Evolutionary conservation across 2,113 vertebrate species (phyloP).

Genomic region (Pedionomus torquatus): DNA sequence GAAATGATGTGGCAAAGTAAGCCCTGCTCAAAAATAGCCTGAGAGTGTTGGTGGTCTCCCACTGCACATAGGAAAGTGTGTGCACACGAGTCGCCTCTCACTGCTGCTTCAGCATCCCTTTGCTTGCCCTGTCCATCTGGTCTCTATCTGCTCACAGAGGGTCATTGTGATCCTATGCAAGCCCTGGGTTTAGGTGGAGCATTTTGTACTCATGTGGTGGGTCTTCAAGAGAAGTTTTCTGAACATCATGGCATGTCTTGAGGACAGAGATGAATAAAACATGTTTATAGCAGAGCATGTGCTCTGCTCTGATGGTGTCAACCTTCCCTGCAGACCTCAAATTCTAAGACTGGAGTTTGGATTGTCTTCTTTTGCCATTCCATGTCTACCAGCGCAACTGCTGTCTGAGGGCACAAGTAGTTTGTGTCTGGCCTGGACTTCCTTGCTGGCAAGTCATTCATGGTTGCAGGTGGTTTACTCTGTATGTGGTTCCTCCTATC

Average conservation of each 20-base stretch:
- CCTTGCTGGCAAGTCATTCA: not conserved
- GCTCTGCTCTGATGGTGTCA: fast-evolving
- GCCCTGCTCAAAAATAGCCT: not conserved
- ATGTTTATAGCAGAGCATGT: fast-evolving
- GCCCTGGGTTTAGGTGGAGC: too few species aligned
- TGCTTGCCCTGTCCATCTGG: not conserved
- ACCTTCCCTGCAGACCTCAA: not conserved
- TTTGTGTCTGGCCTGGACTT: not conserved
- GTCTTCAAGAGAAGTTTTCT: not conserved
- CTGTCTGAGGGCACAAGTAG: not conserved
- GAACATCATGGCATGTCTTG: not conserved
- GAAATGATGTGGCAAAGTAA: not conserved
- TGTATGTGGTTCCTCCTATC: not conserved
- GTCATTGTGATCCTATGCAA: fast-evolving
- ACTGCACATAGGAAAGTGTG: not conserved
- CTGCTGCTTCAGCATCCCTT: not conserved
- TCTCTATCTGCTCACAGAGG: fast-evolving
- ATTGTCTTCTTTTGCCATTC: not conserved
- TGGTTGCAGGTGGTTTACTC: constrained; percentile 25
- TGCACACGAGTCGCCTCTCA: not conserved
- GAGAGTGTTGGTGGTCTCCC: not conserved
- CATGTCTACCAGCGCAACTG: fast-evolving
- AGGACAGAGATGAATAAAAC: not conserved
- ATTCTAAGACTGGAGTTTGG: not conserved
- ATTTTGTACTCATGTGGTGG: fast-evolving